Evolutionary conservation across 2,888 invertebrate genomes (phyloP).

Genomic region (Hipparchia semele): DNA sequence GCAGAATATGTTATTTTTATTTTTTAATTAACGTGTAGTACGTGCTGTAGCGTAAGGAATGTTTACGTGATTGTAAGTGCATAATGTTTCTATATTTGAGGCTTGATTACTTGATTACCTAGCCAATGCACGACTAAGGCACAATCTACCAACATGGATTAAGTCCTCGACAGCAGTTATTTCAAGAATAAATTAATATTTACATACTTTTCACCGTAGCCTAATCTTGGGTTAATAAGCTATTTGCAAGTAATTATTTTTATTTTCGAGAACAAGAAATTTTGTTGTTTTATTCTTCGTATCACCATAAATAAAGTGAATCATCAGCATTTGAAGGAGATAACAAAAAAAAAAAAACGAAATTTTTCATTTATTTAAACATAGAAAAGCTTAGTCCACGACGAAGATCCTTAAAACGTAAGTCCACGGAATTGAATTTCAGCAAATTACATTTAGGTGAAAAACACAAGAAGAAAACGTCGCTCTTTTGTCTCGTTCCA

Average conservation of each 20-base stretch:
- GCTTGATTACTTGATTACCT: not conserved
- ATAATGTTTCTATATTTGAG: constrained; percentile 2
- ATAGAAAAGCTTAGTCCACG: constrained; percentile 18
- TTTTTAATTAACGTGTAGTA: constrained; percentile 1
- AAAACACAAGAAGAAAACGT: constrained; percentile 23
- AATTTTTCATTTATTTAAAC: not conserved
- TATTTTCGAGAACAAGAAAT: too few species aligned
- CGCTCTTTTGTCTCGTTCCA: constrained; percentile 48
- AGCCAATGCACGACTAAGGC: too few species aligned
- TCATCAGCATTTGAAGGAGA: not conserved
- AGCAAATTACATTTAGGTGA: constrained; percentile 18
- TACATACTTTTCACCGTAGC: too few species aligned
- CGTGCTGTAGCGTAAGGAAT: constrained; percentile 9
- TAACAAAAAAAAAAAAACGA: not conserved
- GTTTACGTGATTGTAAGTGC: not conserved
- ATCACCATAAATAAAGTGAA: too few species aligned
- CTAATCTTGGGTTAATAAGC: too few species aligned
- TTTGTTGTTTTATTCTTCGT: too few species aligned
- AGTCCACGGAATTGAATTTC: constrained; percentile 19
- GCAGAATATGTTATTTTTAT: not conserved
- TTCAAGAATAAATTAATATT: too few species aligned
- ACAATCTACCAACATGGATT: too few species aligned
- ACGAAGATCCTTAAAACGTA: constrained; percentile 6
- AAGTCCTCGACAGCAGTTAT: too few species aligned
- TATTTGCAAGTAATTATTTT: too few species aligned